phyloP scores from a whole-genome alignment of 92 coral and sea anemone species.

The Ricordea florida region DNA sequence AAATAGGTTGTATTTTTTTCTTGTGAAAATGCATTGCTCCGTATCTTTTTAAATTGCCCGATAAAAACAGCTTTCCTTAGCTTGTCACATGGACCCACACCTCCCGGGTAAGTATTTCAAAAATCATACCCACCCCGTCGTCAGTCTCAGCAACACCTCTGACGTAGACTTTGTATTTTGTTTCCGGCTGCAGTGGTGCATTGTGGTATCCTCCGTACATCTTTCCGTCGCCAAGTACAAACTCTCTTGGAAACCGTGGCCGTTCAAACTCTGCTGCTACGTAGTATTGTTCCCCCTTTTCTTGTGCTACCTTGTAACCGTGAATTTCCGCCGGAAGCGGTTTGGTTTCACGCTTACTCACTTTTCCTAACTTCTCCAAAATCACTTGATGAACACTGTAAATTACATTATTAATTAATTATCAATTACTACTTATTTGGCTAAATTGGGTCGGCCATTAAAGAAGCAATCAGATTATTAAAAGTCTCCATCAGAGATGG shows the following conservation, averaged over 20 bases:
- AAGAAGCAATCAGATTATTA: too few species aligned
- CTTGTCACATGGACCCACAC: too few species aligned
- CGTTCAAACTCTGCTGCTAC: constrained; percentile 75
- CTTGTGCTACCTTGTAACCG: constrained; percentile 35
- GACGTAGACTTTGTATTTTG: constrained; percentile 63
- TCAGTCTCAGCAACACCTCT: constrained; percentile 62
- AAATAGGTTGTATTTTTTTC: too few species aligned
- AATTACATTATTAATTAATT: neutral
- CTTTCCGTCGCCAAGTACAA: constrained; percentile 81
- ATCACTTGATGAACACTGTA: constrained; percentile 75
- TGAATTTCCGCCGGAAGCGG: constrained; percentile 26
- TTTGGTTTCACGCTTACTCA: constrained; percentile 28
- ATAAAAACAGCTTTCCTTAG: too few species aligned
- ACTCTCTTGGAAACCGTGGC: constrained; percentile 5
- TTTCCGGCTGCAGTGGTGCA: constrained; percentile 70
- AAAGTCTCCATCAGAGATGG: too few species aligned
- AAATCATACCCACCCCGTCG: constrained; percentile 58
- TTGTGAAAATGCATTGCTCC: too few species aligned
- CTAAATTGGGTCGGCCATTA: too few species aligned
- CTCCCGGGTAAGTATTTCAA: neutral
- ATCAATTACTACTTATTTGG: too few species aligned
- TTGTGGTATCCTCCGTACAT: constrained; percentile 58
- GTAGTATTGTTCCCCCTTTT: constrained; percentile 51
- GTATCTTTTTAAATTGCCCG: too few species aligned
- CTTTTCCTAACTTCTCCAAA: constrained; percentile 41